Percentiles rank a stretch among this genome's conserved stretches.
These are phyloP conservation scores for Delichon dasypus DNA, from an alignment of 2,797 vertebrate genomes.

Conservation along the genomic window DNA sequence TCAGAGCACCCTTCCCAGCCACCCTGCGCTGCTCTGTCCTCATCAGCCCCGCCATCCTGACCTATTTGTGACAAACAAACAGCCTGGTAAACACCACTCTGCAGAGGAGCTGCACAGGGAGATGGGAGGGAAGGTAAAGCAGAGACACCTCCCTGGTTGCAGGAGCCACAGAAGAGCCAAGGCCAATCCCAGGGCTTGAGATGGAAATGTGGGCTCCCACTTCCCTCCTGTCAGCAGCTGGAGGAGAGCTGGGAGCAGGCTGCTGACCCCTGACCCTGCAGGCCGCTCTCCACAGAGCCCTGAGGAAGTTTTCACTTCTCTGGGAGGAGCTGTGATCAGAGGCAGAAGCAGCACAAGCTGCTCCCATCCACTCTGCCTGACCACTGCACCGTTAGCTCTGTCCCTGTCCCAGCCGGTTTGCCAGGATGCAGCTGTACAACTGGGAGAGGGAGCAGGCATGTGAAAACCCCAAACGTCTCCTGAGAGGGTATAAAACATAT, in stretches of 20 bases:
- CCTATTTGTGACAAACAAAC: background rate
- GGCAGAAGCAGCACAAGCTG: background rate
- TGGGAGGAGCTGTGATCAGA: background rate
- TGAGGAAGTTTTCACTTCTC: background rate
- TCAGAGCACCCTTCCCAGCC: background rate
- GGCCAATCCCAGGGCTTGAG: fast-evolving
- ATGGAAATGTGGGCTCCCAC: background rate
- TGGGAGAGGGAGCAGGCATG: fast-evolving
- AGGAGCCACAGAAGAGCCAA: background rate
- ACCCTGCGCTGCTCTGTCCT: background rate
- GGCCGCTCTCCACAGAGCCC: background rate
- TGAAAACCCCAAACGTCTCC: background rate
- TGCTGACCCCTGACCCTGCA: no score
- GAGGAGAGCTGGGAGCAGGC: background rate
- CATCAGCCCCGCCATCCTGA: background rate
- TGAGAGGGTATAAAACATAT: fast-evolving
- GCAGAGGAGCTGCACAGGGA: background rate
- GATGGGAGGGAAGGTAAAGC: background rate
- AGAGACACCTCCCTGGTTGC: fast-evolving
- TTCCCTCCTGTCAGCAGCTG: background rate
- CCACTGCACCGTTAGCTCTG: background rate
- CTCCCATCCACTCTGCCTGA: background rate
- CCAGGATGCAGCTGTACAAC: background rate
- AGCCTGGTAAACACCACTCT: background rate
- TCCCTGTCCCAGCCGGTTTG: fast-evolving